These are phyloP conservation scores for Aplocera efformata DNA, from an alignment of 2,888 invertebrate species.

Conservation along the genomic window DNA sequence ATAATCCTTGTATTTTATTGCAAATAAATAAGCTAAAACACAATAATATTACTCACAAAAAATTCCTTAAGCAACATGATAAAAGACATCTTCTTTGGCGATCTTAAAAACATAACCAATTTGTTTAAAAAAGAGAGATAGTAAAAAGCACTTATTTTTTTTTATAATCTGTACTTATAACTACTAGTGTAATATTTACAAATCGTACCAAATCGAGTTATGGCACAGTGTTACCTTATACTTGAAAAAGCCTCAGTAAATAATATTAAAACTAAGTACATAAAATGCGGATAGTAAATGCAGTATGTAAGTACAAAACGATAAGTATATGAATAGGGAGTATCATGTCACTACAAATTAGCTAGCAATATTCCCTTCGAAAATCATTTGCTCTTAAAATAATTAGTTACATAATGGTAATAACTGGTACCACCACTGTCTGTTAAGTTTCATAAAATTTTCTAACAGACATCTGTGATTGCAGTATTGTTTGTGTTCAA, in stretches of 20 bases:
- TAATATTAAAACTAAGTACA: slow-evolving; percentile 18
- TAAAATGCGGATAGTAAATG: slow-evolving; percentile 35
- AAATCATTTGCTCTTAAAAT: no score
- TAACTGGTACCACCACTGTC: no score
- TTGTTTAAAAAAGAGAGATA: slow-evolving; percentile 14
- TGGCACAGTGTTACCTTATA: slow-evolving; percentile 28
- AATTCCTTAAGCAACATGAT: slow-evolving; percentile 37
- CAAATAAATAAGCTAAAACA: slow-evolving; percentile 69
- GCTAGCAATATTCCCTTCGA: no score
- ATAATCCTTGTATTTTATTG: slow-evolving; percentile 50
- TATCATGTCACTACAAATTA: no score
- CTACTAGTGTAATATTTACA: slow-evolving; percentile 30
- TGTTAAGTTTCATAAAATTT: no score
- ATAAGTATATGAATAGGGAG: neutral
- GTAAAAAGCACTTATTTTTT: slow-evolving; percentile 19
- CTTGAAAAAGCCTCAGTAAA: slow-evolving; percentile 25
- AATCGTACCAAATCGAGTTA: slow-evolving; percentile 27
- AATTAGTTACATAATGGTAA: no score
- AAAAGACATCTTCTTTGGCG: slow-evolving; percentile 41
- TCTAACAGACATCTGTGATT: no score
- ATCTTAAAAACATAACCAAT: slow-evolving; percentile 28
- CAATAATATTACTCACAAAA: slow-evolving; percentile 50
- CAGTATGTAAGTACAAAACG: slow-evolving; percentile 30
- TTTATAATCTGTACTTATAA: slow-evolving; percentile 21
- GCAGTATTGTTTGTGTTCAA: no score